Evolutionary conservation across 2,113 vertebrate genomes (phyloP), one percentile per base, ranked within the genome.

Genomic region (Toxotes jaculatrix): DNA sequence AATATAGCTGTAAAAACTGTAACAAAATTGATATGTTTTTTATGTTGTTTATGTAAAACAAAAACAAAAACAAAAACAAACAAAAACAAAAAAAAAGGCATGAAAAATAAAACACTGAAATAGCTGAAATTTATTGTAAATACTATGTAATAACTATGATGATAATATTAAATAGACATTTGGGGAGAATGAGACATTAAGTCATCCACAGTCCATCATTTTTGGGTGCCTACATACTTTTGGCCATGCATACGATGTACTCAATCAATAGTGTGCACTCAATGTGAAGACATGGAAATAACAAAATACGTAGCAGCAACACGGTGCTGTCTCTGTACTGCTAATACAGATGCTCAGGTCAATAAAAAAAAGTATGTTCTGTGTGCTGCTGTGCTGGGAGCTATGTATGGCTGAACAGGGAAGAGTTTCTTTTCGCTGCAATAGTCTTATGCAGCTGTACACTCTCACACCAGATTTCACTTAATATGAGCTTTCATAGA

Each of bases 311-410:
- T 60, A 23, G 17, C 23, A 43, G 38, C 60, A 49, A 14, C 34
- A 42, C 61, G 55, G 14, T 71, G 66, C 73, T 65, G 59, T 19
- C 16, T 14, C 12, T 6, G 23, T 32, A 21, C 16, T 17, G 51
- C 40, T 21, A 56, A 65, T 45, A 56, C 49, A 36, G 36, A 36
- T 36, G 4, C 27, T 27, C 27, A 27, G 27, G 27, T 27, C 27
- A 27, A 79, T 69, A 38, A 53, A 56, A 59, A 59, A 63, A 32
- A 27, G 47, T 32, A 17, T 74, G 19, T 51, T 64, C 60, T 71
- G 38, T 45, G 19, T 49, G 51, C 60, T 66, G 43, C 60, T 70
- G 31, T 65, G 70, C 59, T 42, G 38, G 34, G 38, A 61, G 55
- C 53, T 17, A 32, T 7, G 16, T 62, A 32, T 69, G 57, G 53